Conservation (phyloP, 2,113 vertebrate species). For the Pseudonaja textilis region DNA sequence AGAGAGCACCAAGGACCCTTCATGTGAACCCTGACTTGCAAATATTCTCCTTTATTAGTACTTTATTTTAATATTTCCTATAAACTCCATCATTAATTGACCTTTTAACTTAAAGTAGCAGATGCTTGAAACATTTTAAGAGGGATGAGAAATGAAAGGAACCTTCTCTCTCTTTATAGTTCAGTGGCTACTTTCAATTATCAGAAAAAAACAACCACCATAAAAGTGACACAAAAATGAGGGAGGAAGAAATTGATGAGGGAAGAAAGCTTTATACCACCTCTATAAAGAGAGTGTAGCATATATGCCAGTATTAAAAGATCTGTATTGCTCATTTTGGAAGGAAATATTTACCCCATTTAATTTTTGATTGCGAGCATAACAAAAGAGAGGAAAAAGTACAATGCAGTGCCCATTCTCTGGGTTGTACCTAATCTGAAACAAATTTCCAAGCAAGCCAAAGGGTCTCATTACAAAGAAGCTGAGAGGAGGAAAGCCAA, state of each 20-base stretch:
- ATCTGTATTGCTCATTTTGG: conserved; percentile 25
- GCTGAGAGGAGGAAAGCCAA: not conserved
- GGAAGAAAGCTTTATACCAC: not conserved
- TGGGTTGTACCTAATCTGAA: conserved; percentile 8
- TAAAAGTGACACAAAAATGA: not conserved
- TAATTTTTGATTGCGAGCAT: not conserved
- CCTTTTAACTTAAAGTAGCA: not conserved
- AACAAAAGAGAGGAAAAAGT: not conserved
- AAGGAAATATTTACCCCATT: not conserved
- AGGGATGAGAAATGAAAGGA: not conserved
- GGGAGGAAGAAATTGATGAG: not conserved
- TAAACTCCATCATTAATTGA: not conserved
- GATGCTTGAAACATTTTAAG: not conserved
- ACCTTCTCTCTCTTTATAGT: not conserved
- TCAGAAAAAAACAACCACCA: not conserved
- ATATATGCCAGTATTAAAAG: conserved; percentile 13
- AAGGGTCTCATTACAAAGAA: conserved; percentile 17
- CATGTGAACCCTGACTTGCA: not conserved
- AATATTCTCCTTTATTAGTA: not conserved
- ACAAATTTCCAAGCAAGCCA: conserved; percentile 12
- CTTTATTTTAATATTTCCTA: not conserved
- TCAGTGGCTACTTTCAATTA: not conserved
- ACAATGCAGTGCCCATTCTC: not conserved
- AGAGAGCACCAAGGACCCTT: no score
- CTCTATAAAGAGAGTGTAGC: not conserved